These are phyloP conservation scores for Aulostomus chinensis DNA, from an alignment of 2,797 vertebrate species.

Conservation along the genomic window DNA sequence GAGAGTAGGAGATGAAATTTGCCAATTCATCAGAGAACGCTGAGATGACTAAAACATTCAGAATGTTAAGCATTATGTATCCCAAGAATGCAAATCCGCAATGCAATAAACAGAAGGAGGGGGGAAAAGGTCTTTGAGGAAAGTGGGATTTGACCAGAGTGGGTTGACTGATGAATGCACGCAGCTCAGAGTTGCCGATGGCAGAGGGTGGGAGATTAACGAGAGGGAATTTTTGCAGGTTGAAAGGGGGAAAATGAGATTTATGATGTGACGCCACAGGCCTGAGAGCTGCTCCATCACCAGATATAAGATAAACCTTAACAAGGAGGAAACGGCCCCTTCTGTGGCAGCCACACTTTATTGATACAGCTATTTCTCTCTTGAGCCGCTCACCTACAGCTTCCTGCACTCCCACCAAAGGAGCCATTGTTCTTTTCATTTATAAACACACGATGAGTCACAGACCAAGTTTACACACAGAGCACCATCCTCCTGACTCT, in stretches of 20 bases:
- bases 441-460: constrained; percentile 51
- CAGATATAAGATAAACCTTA: constrained; percentile 85
- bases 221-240: constrained; percentile 77
- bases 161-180: constrained; percentile 78
- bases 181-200: constrained; percentile 78
- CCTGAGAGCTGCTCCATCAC: constrained; percentile 83
- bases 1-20: constrained; percentile 51
- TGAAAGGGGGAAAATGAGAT: constrained; percentile 83
- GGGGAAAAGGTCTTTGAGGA: constrained; percentile 20
- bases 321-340: constrained; percentile 79
- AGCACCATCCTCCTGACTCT: no score
- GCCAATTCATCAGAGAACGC: constrained; percentile 35
- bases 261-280: constrained; percentile 77
- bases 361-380: constrained; percentile 72
- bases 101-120: no score
- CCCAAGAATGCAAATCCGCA: constrained; percentile 31
- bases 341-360: constrained; percentile 69
- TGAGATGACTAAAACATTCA: constrained; percentile 32
- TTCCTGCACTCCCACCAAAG: constrained; percentile 35
- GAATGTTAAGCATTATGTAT: constrained; percentile 6
- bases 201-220: constrained; percentile 81
- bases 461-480: constrained; percentile 14
- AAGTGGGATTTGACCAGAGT: constrained; percentile 62
- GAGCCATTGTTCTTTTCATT: constrained; percentile 46
- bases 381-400: constrained; percentile 39